These are phyloP conservation scores for Galerucella nymphaeae DNA, from an alignment of 2,888 invertebrate species.

Conservation along the genomic window DNA sequence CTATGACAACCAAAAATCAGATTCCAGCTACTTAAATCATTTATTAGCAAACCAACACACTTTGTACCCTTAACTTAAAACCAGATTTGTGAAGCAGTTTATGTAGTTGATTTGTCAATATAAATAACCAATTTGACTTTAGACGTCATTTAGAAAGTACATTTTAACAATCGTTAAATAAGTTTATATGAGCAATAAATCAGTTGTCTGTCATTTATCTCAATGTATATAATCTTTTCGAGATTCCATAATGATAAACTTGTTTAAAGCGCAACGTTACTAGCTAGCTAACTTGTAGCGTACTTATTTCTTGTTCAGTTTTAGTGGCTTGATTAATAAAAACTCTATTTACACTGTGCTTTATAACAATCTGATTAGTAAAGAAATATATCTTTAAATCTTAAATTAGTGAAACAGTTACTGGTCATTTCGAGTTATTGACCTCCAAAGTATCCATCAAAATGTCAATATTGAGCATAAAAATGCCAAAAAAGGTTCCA, in stretches of 20 bases:
- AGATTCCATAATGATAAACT: neutral
- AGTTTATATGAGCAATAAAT: neutral
- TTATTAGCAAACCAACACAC: too few species aligned
- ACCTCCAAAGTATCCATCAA: conserved; percentile 33
- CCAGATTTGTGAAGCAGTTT: too few species aligned
- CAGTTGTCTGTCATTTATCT: neutral
- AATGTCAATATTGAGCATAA: conserved; percentile 31
- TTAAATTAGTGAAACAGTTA: neutral
- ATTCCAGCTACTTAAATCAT: too few species aligned
- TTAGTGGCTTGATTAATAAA: too few species aligned
- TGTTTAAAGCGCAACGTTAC: too few species aligned
- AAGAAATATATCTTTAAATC: too few species aligned
- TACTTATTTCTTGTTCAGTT: too few species aligned
- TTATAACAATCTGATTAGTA: neutral
- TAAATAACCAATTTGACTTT: conserved; percentile 11
- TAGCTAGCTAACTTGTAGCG: too few species aligned
- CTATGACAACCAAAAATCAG: too few species aligned
- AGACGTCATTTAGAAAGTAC: neutral
- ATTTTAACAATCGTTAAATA: neutral
- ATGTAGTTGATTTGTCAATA: too few species aligned
- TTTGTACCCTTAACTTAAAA: too few species aligned
- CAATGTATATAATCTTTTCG: neutral
- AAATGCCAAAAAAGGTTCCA: conserved; percentile 37
- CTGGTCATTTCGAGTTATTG: conserved; percentile 44
- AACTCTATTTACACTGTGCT: too few species aligned